Evolutionary conservation across 2,888 invertebrate species (phyloP), one percentile per base, ranked within the genome.

Genomic region (Apodemia mormo): DNA sequence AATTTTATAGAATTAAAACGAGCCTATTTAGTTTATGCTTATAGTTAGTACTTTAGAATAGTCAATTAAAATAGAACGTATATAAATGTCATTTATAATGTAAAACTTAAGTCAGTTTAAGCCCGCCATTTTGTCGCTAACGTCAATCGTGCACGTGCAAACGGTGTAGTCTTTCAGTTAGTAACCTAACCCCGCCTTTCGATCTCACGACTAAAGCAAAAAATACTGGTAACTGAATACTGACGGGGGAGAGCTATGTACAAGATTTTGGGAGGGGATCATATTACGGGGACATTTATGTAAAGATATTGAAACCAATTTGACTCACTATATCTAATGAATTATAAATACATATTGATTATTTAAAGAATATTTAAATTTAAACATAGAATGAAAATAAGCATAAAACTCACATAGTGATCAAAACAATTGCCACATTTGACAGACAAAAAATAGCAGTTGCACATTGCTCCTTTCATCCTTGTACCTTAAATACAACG

Each of bases 81-180:
- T 40, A 40, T 49, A 49, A 49, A 49, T 49, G 3, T 49, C 5
- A 49, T 49, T 49, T 49, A 49, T 49, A 14, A 69, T 58, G 65
- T 65, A 67, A 45, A 70, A 70, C 40, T 65, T 40, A 68, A 65
- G 68, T 68, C 68, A 65, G 65, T 14, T 66, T 45, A 69, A 68
- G 72, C 74, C 82, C 76, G 84, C 85, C 85, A 85, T 85, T 75
- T 82, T 84, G 79, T 69, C 61, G 61, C 61, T 67, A 76, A 78
- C 78, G 80, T 78, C 78, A 78, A 73, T 74, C 73, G 71, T 81
- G 83, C 91, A 92, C 91, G 92, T 91, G 91, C 91, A 89, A 79
- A 77, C 82, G 90, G 92, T 90, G 88, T 92, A 87, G 84, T 83
- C 84, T 92, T 92, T 89, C 92, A 61, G 87, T 78, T 74, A 79